Evolutionary conservation across 1,140 invertebrate species (phyloP).

Genomic region (Diabrotica virgifera): DNA sequence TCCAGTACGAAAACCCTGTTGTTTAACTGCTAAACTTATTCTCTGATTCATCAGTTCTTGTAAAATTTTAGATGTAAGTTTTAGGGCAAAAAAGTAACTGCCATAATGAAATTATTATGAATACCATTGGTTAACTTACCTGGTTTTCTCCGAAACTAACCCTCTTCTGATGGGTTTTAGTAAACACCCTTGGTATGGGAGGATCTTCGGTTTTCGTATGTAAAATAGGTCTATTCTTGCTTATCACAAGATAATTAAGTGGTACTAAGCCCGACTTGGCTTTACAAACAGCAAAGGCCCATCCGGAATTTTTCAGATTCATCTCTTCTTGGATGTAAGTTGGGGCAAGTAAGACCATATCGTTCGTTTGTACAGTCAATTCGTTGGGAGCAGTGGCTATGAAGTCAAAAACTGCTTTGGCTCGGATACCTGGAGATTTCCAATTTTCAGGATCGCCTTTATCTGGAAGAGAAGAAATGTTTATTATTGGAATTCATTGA

Average conservation of each 20-base stretch:
- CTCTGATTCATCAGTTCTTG: no score
- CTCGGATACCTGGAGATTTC: constrained; percentile 68
- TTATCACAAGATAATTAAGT: constrained; percentile 68
- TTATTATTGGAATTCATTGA: no score
- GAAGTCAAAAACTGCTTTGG: constrained; percentile 76
- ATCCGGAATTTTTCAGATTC: constrained; percentile 65
- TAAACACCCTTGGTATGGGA: constrained; percentile 22
- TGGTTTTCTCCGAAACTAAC: constrained; percentile 45
- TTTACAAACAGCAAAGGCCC: constrained; percentile 70
- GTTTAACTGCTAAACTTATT: no score
- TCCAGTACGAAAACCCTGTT: no score
- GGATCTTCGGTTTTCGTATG: constrained; percentile 11
- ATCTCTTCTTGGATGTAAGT: constrained; percentile 72
- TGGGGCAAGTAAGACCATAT: constrained; percentile 78
- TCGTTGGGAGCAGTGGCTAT: constrained; percentile 68
- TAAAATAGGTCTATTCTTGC: constrained; percentile 27
- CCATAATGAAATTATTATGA: no score
- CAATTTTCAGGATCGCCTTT: constrained; percentile 61
- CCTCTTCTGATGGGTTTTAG: constrained; percentile 39
- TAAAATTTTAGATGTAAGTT: no score
- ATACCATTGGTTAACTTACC: neutral
- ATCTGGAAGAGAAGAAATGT: constrained; percentile 49
- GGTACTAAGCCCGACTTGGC: constrained; percentile 71
- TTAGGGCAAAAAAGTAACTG: no score
- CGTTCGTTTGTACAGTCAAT: constrained; percentile 71